These are phyloP conservation scores for Oeneis ivallda DNA, from an alignment of 2,888 invertebrate genomes.

Conservation along the genomic window DNA sequence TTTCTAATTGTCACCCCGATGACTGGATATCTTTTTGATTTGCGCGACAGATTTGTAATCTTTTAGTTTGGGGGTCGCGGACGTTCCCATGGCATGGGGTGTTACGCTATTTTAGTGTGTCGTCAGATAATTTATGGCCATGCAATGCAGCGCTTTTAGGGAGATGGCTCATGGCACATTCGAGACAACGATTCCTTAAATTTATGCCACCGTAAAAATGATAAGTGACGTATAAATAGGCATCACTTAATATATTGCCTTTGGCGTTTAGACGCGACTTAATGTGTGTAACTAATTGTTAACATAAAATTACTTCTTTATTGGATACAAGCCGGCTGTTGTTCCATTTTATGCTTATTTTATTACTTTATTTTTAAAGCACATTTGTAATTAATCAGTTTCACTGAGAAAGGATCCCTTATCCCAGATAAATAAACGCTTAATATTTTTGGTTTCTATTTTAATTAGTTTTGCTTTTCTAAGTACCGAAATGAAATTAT, in stretches of 20 bases:
- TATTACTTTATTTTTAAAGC: slow-evolving; percentile 32
- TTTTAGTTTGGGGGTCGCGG: slow-evolving; percentile 65
- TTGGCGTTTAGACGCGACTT: slow-evolving; percentile 29
- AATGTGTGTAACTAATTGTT: slow-evolving; percentile 37
- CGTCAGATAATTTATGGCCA: slow-evolving; percentile 76
- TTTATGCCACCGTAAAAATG: slow-evolving; percentile 62
- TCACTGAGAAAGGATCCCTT: not conserved
- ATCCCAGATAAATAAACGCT: too few relatives aligned
- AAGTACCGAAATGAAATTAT: not conserved
- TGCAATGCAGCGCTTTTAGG: slow-evolving; percentile 74
- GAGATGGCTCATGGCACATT: slow-evolving; percentile 57
- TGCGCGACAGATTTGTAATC: slow-evolving; percentile 73
- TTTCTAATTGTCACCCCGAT: slow-evolving; percentile 66
- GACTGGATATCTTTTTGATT: slow-evolving; percentile 77
- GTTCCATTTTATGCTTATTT: slow-evolving; percentile 33
- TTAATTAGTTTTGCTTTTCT: too few relatives aligned
- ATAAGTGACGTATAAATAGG: slow-evolving; percentile 48
- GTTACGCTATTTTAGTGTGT: slow-evolving; percentile 79
- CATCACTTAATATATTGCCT: slow-evolving; percentile 34
- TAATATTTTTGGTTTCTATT: too few relatives aligned
- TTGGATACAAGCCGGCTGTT: slow-evolving; percentile 32
- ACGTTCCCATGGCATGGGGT: slow-evolving; percentile 77
- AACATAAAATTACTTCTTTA: slow-evolving; percentile 38
- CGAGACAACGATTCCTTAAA: slow-evolving; percentile 67
- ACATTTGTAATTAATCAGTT: slow-evolving; percentile 20